These are phyloP conservation scores for Vulpes vulpes DNA, from an alignment of 2,113 vertebrate species.

Conservation along the genomic window DNA sequence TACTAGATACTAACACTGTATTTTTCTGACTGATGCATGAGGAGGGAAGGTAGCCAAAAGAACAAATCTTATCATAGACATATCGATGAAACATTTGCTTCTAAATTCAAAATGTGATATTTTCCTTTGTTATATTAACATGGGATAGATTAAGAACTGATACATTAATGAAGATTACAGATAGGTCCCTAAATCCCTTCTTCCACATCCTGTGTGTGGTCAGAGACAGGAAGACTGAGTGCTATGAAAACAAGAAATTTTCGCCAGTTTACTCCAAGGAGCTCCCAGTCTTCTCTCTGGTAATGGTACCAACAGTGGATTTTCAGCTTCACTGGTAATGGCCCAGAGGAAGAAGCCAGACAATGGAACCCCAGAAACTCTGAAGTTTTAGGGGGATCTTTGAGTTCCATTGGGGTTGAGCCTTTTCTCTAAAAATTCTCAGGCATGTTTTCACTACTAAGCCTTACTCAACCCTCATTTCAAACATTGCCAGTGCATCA, in stretches of 20 bases:
- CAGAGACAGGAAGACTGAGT: not conserved
- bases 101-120: conserved; percentile 68
- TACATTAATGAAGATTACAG: not conserved
- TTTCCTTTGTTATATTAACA: conserved; percentile 75
- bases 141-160: not conserved
- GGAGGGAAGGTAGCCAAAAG: conserved; percentile 60
- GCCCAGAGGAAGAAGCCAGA: not conserved
- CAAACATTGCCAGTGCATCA: not conserved
- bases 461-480: not conserved
- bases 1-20: conserved; percentile 69
- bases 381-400: not conserved
- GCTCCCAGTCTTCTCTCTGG: not conserved
- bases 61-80: conserved; percentile 64
- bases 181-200: not conserved
- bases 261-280: not conserved
- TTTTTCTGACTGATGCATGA: conserved; percentile 65
- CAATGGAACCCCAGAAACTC: not conserved
- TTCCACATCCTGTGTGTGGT: rapidly evolving
- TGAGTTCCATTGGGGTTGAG: not conserved
- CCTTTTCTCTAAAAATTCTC: not conserved
- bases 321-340: not conserved
- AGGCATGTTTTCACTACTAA: not conserved
- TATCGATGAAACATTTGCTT: conserved; percentile 59
- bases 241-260: not conserved
- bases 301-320: not conserved